phyloP scores from a whole-genome alignment of 2,113 vertebrate genomes.

The Callocephalon fimbriatum region DNA sequence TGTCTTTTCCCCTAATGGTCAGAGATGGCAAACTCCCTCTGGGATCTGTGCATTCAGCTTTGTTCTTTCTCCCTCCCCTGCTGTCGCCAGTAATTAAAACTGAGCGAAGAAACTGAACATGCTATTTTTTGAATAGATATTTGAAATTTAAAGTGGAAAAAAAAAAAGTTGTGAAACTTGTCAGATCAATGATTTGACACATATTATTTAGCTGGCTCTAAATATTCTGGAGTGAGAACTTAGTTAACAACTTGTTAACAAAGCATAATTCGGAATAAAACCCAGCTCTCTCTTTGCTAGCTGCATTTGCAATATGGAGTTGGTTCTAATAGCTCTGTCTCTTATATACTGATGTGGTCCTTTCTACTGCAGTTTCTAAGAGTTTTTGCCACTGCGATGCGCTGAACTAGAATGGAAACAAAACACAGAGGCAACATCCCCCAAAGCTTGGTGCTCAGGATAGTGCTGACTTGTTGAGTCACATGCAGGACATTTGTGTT shows the following conservation, averaged over 20 bases:
- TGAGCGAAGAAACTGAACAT: conserved; percentile 42
- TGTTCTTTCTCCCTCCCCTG: conserved; percentile 5
- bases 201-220: conserved; percentile 74
- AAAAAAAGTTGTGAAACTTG: conserved; percentile 74
- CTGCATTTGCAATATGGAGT: conserved; percentile 39
- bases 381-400: background rate
- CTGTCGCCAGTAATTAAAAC: conserved; percentile 40
- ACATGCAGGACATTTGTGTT: rapidly evolving
- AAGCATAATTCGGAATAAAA: conserved; percentile 71
- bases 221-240: conserved; percentile 75
- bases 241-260: conserved; percentile 74
- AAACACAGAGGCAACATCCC: background rate
- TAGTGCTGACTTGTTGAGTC: background rate
- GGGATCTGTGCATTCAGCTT: conserved; percentile 3
- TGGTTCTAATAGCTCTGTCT: conserved; percentile 44
- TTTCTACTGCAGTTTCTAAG: background rate
- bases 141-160: conserved; percentile 70
- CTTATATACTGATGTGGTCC: background rate
- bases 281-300: conserved; percentile 39
- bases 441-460: background rate
- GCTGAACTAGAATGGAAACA: background rate
- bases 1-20: conserved; percentile 18
- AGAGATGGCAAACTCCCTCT: conserved; percentile 16
- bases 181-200: conserved; percentile 73
- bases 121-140: conserved; percentile 72